Evolutionary conservation across 2,888 invertebrate genomes (phyloP), one percentile per base, ranked within the genome.

Genomic region (Byasa hedistus): DNA sequence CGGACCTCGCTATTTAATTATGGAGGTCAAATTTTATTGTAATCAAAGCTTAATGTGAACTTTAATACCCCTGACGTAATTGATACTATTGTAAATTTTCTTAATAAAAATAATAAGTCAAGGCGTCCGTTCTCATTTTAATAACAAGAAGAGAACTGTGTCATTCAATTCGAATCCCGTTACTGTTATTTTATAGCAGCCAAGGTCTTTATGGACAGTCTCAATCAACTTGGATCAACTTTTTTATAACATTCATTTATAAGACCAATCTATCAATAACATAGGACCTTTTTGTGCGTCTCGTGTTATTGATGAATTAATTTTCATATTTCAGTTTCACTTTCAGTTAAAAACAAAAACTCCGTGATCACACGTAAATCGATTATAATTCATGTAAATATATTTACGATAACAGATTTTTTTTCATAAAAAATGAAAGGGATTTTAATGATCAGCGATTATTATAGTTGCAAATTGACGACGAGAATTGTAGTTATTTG

Each of bases 1-100:
- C 79, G 77, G 71, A 71, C 72, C 71, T 72, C 75, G 79, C 84
- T 81, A 84, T 81, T 75, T 73, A 79, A 88, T 88, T 87, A 87
- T 72, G 71, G 79, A 85, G 85, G 84, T 86, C 85, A 86, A 65
- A 61, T 57, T 73, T 79, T 76, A 76, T 76, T 70, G 68, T 76
- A 77, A 83, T 85, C 80, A 79, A 72, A 82, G n/a, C 24, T 61
- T 61, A n/a, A 52, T 61, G 48, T 3, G 19, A 7, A 8, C 48
- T 12, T 48, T 19, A n/a, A 48, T 48, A n/a, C 48, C n/a, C 48
- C 5, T 48, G 39, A 39, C 10, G 39, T 48, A 48, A n/a, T 48
- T 48, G 48, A 19, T 5, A 48, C 19, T 48, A 3, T 48, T n/a
- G n/a, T 48, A 39, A 32, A 39, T 48, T 48, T 48, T 48, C 8